These are phyloP conservation scores for Trachelus troglodyta DNA, from an alignment of 2,888 invertebrate species.

Conservation along the genomic window DNA sequence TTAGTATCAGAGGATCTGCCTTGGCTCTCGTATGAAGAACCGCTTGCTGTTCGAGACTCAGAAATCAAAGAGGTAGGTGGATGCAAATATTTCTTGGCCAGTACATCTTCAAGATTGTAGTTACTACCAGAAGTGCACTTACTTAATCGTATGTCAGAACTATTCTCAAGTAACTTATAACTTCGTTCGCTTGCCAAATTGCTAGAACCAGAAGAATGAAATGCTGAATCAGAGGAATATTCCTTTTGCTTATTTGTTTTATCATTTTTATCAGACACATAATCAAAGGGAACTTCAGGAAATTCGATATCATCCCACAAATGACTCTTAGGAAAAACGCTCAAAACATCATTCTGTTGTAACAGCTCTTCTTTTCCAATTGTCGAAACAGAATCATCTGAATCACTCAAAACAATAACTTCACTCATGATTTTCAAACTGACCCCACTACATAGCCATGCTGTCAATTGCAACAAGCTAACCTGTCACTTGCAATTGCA, in stretches of 20 bases:
- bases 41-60: not conserved
- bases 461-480: not conserved
- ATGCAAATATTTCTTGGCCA: constrained; percentile 10
- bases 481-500: too few relatives aligned
- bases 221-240: not conserved
- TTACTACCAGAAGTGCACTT: not conserved
- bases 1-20: not conserved
- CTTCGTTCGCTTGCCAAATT: not conserved
- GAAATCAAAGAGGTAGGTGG: not conserved
- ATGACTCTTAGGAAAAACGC: not conserved
- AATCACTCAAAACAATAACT: constrained; percentile 35
- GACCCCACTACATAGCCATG: not conserved
- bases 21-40: not conserved
- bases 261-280: not conserved
- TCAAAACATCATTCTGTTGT: not conserved
- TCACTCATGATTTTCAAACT: not conserved
- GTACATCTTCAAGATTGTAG: constrained; percentile 10
- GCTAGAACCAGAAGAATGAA: not conserved
- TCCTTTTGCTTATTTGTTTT: not conserved
- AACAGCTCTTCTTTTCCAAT: not conserved
- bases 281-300: constrained; percentile 34
- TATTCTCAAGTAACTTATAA: not conserved
- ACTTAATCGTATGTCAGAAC: not conserved
- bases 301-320: constrained; percentile 27
- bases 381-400: constrained; percentile 24